Evolutionary conservation across 2,888 invertebrate species (phyloP), one percentile per base, ranked within the genome.

Genomic region (Cordilura impudica): DNA sequence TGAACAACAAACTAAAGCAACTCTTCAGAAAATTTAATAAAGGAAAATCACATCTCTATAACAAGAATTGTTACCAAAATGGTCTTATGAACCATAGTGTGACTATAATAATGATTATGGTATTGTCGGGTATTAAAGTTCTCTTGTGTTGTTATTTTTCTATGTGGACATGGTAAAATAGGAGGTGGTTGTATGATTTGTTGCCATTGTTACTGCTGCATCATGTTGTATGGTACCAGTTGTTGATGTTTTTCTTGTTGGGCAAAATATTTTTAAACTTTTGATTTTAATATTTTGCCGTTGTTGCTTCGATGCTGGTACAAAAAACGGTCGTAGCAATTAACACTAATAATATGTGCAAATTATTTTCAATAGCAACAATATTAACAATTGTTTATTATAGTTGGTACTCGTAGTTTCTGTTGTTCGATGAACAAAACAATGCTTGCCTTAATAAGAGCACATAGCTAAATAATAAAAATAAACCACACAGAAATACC

Each of bases 361-460:
- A 70, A 60, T 70, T 53, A 70, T 70, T 70, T 70, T 51, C 29
- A 70, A 70, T 70, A 43, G 4, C 19, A 51, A 39, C n/a, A 14
- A 39, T 39, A 39, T 39, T n/a, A 39, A 39, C 35, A 39, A 39
- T n/a, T 39, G 35, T 39, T 53, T 29, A 7, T n/a, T 51, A 7
- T 23, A 4, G 23, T 51, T 7, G 23, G 4, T 10, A 8, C 12
- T 39, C n/a, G 35, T n/a, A 8, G 12, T 12, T 35, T 2, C 35
- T 35, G 35, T 39, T 39, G n/a, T 39, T 39, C 4, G 4, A 39
- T 39, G 35, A 39, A n/a, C 35, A n/a, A 39, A 39, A 39, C 35
- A 39, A n/a, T 39, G 35, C 14, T 39, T 39, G 4, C 4, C 12
- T 39, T 39, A 39, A 39, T 39, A n/a, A 39, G n/a, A 39, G 35